Base-by-base conservation (phyloP, 1,140 invertebrate genomes). In the Conopomorpha cramerella region DNA sequence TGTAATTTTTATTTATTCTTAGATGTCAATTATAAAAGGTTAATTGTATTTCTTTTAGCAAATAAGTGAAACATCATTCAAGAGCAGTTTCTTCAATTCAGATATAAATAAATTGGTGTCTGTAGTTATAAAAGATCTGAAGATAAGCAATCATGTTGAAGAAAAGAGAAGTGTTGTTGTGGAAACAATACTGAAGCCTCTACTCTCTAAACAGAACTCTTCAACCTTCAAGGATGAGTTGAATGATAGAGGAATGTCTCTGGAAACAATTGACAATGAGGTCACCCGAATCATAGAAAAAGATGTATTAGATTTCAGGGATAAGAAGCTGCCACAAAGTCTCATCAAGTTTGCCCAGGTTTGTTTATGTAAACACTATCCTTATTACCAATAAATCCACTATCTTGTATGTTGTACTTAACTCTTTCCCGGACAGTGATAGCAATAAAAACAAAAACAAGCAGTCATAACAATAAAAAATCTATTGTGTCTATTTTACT, bases 81-180 rank as follows among this genome's bases (percentile, higher is more conserved):
- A 90, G 11, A 95, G 92, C 62, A 94, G 92, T 76, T 88, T 94
- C 58, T 84, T 95, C 36, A 95, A 92, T 61, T 92, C 90, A 7
- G 91, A 93, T 45, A 88, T 92, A 15, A 92, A 89, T 13, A 96
- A 95, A 76, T 72, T 95, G 6, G 61, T 96, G 12, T 91, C 90
- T 6, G 83, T 96, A 16, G 86, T 93, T 15, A 84, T 94, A 45
- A 83, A 85, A 34, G 90, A 93, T 63, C 87, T 95, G 3, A 81
- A 91, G 37, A 86, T 96, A 34, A 92, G 92, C 42, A 91, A 92
- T 61, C 86, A 91, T 78, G 82, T 89, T 41, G 78, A 81, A 49
- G 58, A 66, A 39, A 68, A 71, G 48, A 52, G 62, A 29, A 70
- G 57, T 54, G 70, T 49, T 36, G 53, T 63, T 29, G 51, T 59